Evolutionary conservation across 2,797 vertebrate species (phyloP).

Genomic region (Sciaenops ocellatus): DNA sequence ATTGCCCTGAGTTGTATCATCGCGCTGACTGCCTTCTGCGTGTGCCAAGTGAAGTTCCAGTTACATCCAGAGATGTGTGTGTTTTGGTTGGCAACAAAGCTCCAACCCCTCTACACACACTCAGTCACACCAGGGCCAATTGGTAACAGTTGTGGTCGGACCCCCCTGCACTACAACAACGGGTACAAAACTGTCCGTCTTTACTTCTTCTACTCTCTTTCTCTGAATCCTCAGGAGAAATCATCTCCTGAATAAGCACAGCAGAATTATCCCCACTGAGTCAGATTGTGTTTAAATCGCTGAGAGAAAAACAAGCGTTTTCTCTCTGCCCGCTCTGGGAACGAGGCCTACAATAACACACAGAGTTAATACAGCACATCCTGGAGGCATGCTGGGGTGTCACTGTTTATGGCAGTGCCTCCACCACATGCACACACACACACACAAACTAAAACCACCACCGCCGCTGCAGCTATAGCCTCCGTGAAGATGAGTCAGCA

Average conservation of each 20-base stretch:
- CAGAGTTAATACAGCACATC: slow-evolving; percentile 73
- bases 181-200: slow-evolving; percentile 31
- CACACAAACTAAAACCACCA: slow-evolving; percentile 40
- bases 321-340: slow-evolving; percentile 77
- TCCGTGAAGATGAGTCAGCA: slow-evolving; percentile 50
- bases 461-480: background rate
- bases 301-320: slow-evolving; percentile 83
- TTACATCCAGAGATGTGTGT: slow-evolving; percentile 85
- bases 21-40: slow-evolving; percentile 83
- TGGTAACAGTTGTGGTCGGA: slow-evolving; percentile 82
- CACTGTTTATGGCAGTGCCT: slow-evolving; percentile 65
- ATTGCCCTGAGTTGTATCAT: slow-evolving; percentile 88
- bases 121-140: slow-evolving; percentile 84
- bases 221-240: slow-evolving; percentile 87
- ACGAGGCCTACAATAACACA: slow-evolving; percentile 80
- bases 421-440: slow-evolving; percentile 41
- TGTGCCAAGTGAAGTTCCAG: slow-evolving; percentile 87
- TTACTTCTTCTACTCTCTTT: slow-evolving; percentile 41
- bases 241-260: slow-evolving; percentile 90
- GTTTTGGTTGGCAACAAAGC: slow-evolving; percentile 90
- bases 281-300: slow-evolving; percentile 84
- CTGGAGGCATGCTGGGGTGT: slow-evolving; percentile 64
- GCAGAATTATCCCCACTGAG: slow-evolving; percentile 87
- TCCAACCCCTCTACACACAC: slow-evolving; percentile 74
- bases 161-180: slow-evolving; percentile 53